Conservation (phyloP, 2,888 invertebrate genomes). For the Diarsia brunnea region DNA sequence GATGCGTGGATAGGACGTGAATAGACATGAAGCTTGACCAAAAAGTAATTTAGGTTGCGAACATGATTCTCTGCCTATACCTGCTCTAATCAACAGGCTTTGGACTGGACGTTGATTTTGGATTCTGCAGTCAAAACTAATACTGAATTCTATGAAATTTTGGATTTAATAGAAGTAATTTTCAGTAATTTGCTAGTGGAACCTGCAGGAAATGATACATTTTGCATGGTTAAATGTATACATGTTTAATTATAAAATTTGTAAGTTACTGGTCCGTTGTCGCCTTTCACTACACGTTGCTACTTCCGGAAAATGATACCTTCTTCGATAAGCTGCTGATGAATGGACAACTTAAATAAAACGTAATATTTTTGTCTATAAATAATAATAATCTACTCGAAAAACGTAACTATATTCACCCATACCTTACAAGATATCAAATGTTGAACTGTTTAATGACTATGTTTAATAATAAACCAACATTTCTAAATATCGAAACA, state of each 20-base stretch:
- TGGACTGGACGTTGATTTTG: neutral
- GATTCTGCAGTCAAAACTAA: neutral
- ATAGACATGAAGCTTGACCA: conserved; percentile 45
- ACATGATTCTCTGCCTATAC: neutral
- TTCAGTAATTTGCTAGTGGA: neutral
- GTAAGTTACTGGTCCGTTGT: neutral
- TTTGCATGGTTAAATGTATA: neutral
- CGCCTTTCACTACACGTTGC: neutral
- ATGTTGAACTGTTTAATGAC: conserved; percentile 2
- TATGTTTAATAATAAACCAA: neutral
- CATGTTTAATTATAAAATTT: neutral
- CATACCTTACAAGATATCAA: neutral
- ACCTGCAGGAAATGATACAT: neutral
- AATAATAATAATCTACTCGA: neutral
- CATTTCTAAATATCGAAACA: conserved; percentile 5
- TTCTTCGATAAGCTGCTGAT: neutral
- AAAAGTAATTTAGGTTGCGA: conserved; percentile 38
- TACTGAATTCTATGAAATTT: neutral
- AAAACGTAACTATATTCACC: neutral
- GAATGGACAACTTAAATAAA: neutral
- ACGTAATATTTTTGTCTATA: too few species aligned
- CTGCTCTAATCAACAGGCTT: neutral
- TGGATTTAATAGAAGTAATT: neutral
- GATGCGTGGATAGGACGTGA: conserved; percentile 54
- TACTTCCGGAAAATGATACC: neutral